Evolutionary conservation across 2,888 invertebrate genomes (phyloP).

Genomic region (Leptopilina myrica): DNA sequence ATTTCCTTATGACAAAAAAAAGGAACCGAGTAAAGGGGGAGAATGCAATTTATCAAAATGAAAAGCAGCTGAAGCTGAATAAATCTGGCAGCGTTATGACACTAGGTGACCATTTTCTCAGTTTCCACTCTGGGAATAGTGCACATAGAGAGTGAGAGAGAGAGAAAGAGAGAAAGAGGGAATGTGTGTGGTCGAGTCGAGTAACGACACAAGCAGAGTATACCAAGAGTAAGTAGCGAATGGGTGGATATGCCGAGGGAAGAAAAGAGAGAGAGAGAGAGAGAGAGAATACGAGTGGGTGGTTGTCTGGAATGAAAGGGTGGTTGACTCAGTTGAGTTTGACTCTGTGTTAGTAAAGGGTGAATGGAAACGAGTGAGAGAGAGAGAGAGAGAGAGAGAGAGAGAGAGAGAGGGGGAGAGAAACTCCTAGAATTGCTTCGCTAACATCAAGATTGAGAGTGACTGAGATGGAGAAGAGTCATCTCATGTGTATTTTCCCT

Average conservation of each 20-base stretch:
- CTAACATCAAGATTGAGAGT: constrained; percentile 13
- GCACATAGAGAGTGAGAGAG: no score
- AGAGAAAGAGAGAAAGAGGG: no score
- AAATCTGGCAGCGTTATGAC: constrained; percentile 33
- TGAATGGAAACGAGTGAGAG: constrained; percentile 51
- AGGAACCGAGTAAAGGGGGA: not conserved
- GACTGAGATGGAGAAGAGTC: constrained; percentile 25
- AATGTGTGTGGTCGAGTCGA: constrained; percentile 43
- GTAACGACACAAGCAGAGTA: constrained; percentile 31
- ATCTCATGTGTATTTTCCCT: constrained; percentile 22
- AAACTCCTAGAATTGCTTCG: constrained; percentile 42
- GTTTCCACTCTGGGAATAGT: constrained; percentile 48
- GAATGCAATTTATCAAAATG: constrained; percentile 29
- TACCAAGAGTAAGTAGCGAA: constrained; percentile 46
- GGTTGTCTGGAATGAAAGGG: constrained; percentile 58
- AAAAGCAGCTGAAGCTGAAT: constrained; percentile 33
- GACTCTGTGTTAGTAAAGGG: constrained; percentile 40
- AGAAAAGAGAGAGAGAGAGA: not conserved
- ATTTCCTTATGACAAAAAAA: not conserved
- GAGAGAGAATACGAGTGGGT: constrained; percentile 48
- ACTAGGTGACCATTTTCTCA: constrained; percentile 40
- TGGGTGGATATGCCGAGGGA: constrained; percentile 43
- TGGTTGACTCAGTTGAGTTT: constrained; percentile 53
- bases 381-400: constrained; percentile 43
- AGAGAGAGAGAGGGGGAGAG: constrained; percentile 42